These are phyloP conservation scores for Drosophila atroscutellata DNA, from an alignment of 2,888 invertebrate species.

Conservation along the genomic window DNA sequence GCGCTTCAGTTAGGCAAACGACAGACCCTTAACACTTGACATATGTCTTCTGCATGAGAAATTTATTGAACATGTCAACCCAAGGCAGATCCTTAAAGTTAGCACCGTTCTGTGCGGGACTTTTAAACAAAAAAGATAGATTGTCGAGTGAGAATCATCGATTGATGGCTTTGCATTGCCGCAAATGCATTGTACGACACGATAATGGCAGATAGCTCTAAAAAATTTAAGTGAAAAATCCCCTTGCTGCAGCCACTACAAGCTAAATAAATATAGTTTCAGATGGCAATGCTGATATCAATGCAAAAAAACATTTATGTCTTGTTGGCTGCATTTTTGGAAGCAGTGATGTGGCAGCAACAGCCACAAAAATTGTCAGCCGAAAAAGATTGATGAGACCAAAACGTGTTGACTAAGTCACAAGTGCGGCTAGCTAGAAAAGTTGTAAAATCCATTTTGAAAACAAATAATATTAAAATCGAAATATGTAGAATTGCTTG, in stretches of 20 bases:
- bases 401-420: slow-evolving; percentile 31
- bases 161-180: slow-evolving; percentile 55
- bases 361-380: slow-evolving; percentile 59
- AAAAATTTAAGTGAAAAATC: background rate
- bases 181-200: slow-evolving; percentile 64
- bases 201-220: slow-evolving; percentile 55
- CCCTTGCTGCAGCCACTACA: slow-evolving; percentile 26
- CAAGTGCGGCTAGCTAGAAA: slow-evolving; percentile 8
- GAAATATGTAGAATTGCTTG: background rate
- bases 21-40: slow-evolving; percentile 29
- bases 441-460: background rate
- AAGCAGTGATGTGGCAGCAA: slow-evolving; percentile 65
- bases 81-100: slow-evolving; percentile 14
- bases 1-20: slow-evolving; percentile 11
- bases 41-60: slow-evolving; percentile 47
- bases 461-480: background rate
- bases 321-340: slow-evolving; percentile 47
- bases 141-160: slow-evolving; percentile 62
- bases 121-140: slow-evolving; percentile 19
- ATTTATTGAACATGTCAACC: slow-evolving; percentile 56
- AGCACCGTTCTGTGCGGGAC: background rate
- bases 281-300: slow-evolving; percentile 36
- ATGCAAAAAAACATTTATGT: slow-evolving; percentile 57
- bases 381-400: slow-evolving; percentile 68
- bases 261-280: slow-evolving; percentile 54